Conservation (phyloP, 92 coral and sea anemone species). For the Umimayanthus chanpuru region DNA sequence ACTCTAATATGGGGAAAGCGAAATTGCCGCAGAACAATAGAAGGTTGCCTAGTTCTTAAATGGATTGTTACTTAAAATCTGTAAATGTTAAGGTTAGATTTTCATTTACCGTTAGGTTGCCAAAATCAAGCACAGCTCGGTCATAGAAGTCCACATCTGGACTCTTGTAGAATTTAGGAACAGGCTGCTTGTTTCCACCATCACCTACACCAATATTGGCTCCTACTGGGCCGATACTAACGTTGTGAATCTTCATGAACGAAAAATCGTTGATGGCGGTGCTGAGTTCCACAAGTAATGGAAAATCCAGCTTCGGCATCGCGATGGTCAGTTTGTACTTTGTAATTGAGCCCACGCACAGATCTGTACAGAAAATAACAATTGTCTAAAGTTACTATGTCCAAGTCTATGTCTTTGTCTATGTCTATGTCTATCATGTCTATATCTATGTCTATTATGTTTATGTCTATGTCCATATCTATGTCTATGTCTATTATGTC, state of each 20-base stretch:
- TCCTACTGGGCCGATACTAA: slow-evolving; percentile 45
- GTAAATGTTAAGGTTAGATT: not conserved
- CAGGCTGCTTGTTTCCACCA: slow-evolving; percentile 31
- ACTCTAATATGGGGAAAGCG: no score
- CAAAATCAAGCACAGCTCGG: slow-evolving; percentile 84
- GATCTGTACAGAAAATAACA: slow-evolving; percentile 49
- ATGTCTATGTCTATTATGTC: no score
- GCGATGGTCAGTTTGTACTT: slow-evolving; percentile 76
- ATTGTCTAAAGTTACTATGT: not conserved
- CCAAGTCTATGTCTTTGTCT: no score
- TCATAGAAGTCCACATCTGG: slow-evolving; percentile 66
- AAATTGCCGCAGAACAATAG: no score
- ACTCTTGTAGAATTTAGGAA: slow-evolving; percentile 61
- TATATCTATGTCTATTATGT: no score
- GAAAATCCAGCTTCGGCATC: slow-evolving; percentile 79
- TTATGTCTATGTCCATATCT: no score
- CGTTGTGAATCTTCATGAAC: slow-evolving; percentile 72
- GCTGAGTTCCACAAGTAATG: slow-evolving; percentile 74
- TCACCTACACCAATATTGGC: slow-evolving; percentile 45
- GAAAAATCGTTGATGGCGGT: slow-evolving; percentile 89
- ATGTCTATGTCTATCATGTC: no score
- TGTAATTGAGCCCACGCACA: slow-evolving; percentile 62
- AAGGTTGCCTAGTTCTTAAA: no score
- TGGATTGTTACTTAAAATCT: no score
- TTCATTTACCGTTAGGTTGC: slow-evolving; percentile 74